Percentiles rank a stretch among this genome's conserved stretches.
These are phyloP conservation scores for Atopsyche davidsoni DNA, from an alignment of 1,140 invertebrate species.

Conservation along the genomic window DNA sequence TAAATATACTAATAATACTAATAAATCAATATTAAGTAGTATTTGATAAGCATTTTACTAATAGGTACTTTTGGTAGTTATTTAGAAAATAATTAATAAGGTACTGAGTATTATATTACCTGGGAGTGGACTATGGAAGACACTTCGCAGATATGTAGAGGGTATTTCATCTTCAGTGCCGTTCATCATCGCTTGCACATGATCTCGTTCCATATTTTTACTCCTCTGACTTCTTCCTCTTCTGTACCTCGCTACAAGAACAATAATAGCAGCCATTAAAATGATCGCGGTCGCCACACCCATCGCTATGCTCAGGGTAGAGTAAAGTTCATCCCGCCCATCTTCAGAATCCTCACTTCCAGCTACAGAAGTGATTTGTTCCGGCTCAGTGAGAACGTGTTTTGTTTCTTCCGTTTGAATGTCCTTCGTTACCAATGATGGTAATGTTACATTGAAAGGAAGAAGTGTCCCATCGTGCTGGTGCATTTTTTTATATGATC, in stretches of 20 bases:
- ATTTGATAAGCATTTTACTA: too few species aligned
- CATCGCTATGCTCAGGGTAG: constrained; percentile 44
- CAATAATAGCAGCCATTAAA: constrained; percentile 43
- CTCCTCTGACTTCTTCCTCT: constrained; percentile 38
- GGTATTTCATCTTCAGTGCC: constrained; percentile 39
- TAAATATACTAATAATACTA: not conserved
- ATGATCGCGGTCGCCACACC: constrained; percentile 46
- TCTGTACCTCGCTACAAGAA: constrained; percentile 42
- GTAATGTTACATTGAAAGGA: constrained; percentile 12
- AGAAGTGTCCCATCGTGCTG: not conserved
- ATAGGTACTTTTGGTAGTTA: too few species aligned
- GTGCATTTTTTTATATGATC: not conserved
- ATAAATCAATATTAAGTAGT: too few species aligned
- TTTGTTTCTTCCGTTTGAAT: constrained; percentile 26
- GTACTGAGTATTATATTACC: too few species aligned
- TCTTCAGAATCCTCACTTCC: constrained; percentile 40
- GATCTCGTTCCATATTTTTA: constrained; percentile 42
- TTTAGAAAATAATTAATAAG: too few species aligned
- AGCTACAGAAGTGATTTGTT: constrained; percentile 48
- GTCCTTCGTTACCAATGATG: constrained; percentile 16
- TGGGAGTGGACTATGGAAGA: constrained; percentile 51
- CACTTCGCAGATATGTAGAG: constrained; percentile 45
- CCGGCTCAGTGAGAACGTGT: constrained; percentile 47
- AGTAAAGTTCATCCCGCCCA: constrained; percentile 41
- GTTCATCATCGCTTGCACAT: constrained; percentile 42